Conservation (phyloP, 2,888 invertebrate genomes). For the Aplocera efformata region DNA sequence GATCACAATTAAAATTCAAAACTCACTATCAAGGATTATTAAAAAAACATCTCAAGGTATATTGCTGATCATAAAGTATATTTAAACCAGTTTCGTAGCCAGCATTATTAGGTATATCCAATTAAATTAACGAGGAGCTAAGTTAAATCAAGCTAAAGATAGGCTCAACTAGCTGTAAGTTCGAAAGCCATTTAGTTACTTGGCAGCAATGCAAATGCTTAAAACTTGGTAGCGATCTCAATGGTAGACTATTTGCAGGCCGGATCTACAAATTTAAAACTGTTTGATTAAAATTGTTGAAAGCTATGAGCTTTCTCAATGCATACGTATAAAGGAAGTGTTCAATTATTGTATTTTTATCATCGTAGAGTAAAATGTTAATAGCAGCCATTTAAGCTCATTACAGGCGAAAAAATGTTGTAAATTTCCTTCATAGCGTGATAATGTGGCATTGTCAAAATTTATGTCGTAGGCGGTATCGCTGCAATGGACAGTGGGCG, state of each 20-base stretch:
- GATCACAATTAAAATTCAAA: too few relatives aligned
- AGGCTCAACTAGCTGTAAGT: conserved; percentile 13
- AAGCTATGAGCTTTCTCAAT: too few relatives aligned
- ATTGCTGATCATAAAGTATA: too few relatives aligned
- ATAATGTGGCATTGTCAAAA: conserved; percentile 9
- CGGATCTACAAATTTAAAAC: conserved; percentile 10
- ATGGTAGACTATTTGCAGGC: conserved; percentile 11
- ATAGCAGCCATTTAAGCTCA: background rate
- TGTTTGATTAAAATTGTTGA: background rate
- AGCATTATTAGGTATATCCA: too few relatives aligned
- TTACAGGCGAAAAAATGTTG: background rate
- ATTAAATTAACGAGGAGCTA: background rate
- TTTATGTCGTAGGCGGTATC: conserved; percentile 7
- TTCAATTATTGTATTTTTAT: too few relatives aligned
- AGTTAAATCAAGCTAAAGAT: conserved; percentile 17
- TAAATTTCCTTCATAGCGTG: background rate
- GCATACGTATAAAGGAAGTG: too few relatives aligned
- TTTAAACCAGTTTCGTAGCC: too few relatives aligned
- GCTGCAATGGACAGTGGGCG: conserved; percentile 13
- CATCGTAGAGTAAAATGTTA: too few relatives aligned
- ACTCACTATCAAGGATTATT: too few relatives aligned
- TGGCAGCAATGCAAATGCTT: conserved; percentile 27
- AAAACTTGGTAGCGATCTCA: conserved; percentile 21
- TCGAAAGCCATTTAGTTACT: conserved; percentile 24
- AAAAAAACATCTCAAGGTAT: too few relatives aligned